Evolutionary conservation across 2,113 vertebrate genomes (phyloP).

Genomic region (Tragelaphus buxtoni): DNA sequence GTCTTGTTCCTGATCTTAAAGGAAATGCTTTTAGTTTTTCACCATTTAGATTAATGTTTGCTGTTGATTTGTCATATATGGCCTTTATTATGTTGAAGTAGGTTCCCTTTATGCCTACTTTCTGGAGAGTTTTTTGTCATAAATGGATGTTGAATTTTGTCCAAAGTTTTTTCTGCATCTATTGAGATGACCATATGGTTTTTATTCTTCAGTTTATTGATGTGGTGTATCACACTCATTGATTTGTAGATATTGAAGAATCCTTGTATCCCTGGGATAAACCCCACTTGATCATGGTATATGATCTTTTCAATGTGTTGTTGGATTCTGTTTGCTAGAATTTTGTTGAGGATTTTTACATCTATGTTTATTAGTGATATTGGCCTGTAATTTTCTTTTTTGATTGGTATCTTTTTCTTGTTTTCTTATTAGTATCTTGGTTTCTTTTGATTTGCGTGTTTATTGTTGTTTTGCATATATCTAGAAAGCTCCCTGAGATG

Average conservation of each 20-base stretch:
- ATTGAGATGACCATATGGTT: not conserved
- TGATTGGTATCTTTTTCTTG: not conserved
- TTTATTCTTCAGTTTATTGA: not conserved
- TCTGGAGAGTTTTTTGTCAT: not conserved
- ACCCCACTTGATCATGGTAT: not conserved
- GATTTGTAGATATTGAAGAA: not conserved
- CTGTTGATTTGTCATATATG: not conserved
- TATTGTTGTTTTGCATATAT: not conserved
- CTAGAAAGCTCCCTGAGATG: not conserved
- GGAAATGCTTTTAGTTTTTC: not conserved
- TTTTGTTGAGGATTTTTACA: not conserved
- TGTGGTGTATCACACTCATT: not conserved
- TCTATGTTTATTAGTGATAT: not conserved
- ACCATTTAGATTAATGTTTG: not conserved
- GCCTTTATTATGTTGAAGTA: not conserved
- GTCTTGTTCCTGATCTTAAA: not conserved
- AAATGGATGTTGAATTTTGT: not conserved
- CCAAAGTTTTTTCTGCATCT: not conserved
- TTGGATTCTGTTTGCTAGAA: not conserved
- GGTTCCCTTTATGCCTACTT: not conserved
- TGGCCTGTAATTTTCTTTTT: not conserved
- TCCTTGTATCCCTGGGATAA: not conserved
- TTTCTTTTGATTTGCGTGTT: not conserved
- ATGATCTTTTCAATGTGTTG: not conserved
- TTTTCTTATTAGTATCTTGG: not conserved